Percentiles rank a stretch among this genome's conserved stretches.
These are phyloP conservation scores for Lumbricus terrestris DNA, from an alignment of 2,888 invertebrate species.

Conservation along the genomic window DNA sequence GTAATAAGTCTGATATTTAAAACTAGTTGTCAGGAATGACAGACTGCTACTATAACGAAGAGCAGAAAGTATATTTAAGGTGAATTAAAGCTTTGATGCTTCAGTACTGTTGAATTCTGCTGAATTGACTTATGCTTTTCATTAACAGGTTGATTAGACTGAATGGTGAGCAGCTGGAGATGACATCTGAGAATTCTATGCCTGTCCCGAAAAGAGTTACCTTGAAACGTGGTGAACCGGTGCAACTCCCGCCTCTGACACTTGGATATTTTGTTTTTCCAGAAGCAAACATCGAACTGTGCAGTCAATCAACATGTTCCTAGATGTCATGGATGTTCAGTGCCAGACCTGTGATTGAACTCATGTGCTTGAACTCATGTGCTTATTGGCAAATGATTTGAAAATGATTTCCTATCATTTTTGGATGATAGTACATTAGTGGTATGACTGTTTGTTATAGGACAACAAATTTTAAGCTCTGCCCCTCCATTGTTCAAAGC, in stretches of 20 bases:
- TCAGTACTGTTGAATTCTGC: not conserved
- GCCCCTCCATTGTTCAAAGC: no score
- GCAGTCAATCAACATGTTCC: not conserved
- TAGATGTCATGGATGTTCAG: not conserved
- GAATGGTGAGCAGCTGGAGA: not conserved
- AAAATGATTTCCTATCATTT: no score
- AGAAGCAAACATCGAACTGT: constrained; percentile 6
- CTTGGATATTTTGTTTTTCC: constrained; percentile 26
- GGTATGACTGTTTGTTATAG: no score
- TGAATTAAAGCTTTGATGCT: not conserved
- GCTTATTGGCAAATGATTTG: not conserved
- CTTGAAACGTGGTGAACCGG: not conserved
- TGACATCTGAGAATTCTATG: not conserved
- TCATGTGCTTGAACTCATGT: not conserved
- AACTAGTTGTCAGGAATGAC: no score
- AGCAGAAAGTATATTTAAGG: no score
- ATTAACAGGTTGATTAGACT: not conserved
- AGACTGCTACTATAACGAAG: no score
- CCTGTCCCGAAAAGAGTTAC: not conserved
- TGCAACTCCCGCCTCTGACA: constrained; percentile 14
- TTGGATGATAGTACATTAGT: no score
- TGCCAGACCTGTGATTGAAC: not conserved
- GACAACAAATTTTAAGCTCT: no score
- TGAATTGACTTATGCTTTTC: not conserved
- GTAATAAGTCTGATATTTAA: no score